phyloP scores from a whole-genome alignment of 2,797 vertebrate genomes.

The Artibeus jamaicensis region DNA sequence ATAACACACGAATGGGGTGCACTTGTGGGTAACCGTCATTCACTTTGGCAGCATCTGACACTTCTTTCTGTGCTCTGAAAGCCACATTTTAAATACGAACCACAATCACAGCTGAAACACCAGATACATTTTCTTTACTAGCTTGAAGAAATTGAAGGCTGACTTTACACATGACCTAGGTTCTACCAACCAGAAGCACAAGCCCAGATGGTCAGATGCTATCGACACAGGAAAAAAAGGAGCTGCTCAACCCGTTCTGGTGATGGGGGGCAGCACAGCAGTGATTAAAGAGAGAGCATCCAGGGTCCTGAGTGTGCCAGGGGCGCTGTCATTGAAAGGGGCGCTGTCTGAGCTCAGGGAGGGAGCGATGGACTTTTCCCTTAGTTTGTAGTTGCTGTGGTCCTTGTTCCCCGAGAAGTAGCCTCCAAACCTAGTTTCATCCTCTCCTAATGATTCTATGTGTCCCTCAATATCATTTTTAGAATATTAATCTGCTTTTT shows the following conservation, averaged over 20 bases:
- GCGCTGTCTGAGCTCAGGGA: neutral
- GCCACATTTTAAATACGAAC: neutral
- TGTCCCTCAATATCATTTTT: neutral
- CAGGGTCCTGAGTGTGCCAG: neutral
- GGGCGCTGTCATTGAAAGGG: neutral
- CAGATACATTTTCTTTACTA: neutral
- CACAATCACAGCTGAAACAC: neutral
- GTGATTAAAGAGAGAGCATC: no score
- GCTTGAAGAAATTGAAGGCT: neutral
- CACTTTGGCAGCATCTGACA: neutral
- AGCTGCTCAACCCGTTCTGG: neutral
- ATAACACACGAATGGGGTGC: neutral
- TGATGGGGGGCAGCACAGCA: neutral
- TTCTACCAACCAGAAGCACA: neutral
- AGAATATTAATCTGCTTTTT: neutral
- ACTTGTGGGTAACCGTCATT: neutral
- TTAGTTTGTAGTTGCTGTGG: neutral
- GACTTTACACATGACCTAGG: neutral
- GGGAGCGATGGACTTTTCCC: neutral
- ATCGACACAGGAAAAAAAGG: neutral
- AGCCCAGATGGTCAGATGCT: neutral
- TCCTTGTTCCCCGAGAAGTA: neutral
- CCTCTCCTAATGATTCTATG: neutral
- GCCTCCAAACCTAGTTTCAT: neutral
- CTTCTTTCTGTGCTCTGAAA: neutral